Evolutionary conservation across 2,888 invertebrate species (phyloP).

Genomic region (Meandrusa payeni): DNA sequence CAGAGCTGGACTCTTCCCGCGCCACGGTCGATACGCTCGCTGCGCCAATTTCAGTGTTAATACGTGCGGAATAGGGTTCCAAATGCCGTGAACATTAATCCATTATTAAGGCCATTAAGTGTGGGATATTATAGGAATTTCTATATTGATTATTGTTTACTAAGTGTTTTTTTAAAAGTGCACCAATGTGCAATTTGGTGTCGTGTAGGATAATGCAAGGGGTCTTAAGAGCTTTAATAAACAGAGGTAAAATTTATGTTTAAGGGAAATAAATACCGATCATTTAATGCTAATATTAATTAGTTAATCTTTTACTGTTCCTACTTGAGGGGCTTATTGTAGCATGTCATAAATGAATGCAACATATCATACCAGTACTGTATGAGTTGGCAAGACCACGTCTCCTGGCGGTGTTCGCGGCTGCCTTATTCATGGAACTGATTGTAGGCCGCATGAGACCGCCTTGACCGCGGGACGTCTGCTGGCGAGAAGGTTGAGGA

Average conservation of each 20-base stretch:
- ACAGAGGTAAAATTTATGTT: no score
- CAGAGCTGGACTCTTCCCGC: conserved; percentile 91
- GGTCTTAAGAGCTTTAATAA: no score
- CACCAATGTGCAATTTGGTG: no score
- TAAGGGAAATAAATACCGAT: no score
- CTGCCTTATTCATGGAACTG: conserved; percentile 89
- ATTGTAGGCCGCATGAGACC: conserved; percentile 90
- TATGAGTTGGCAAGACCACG: conserved; percentile 84
- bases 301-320: no score
- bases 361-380: conserved; percentile 85
- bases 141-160: no score
- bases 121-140: no score
- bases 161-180: no score
- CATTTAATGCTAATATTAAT: no score
- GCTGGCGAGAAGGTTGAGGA: conserved; percentile 65
- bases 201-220: no score
- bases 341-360: no score
- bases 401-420: conserved; percentile 71
- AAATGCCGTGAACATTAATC: conserved; percentile 28
- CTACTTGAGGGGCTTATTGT: no score
- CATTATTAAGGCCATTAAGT: conserved; percentile 19
- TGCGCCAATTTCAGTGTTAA: conserved; percentile 42
- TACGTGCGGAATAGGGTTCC: conserved; percentile 30
- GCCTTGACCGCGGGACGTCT: conserved; percentile 55
- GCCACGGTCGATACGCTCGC: conserved; percentile 86